Base-by-base conservation (phyloP, 2,888 invertebrate genomes). In the Cloeon dipterum region DNA sequence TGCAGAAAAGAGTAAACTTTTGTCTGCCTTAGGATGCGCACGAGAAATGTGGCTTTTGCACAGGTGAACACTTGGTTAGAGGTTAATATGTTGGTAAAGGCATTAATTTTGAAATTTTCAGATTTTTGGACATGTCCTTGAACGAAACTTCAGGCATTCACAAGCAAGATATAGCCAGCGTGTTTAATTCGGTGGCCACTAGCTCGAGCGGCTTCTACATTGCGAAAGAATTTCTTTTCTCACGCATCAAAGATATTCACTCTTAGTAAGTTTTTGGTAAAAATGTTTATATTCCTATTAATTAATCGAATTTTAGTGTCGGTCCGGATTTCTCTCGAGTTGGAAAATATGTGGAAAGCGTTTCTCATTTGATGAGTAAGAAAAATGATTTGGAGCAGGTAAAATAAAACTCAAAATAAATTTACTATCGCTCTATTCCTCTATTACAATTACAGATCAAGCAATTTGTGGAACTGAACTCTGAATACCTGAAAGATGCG, bases 11-110 rank as follows among this genome's bases (percentile, higher is more conserved):
- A 76, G 75, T 44, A 61, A 75, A 7, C 57, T 91, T 8, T 60
- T 89, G 11, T 66, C 65, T 4, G 76, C 82, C 0, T 59, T 93
- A 11, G 81, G 83, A 0, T 91, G 91, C 49, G 74, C 81, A 0
- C 62, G 72, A 39, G 75, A 86, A 44, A 72, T 76, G 0, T 88
- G 88, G 73, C 62, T 91, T 29, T 57, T 93, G 4, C 68, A 67
- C 49, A 64, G 74, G 65, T 59, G 46, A 33, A n/a, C n/a, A n/a
- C n/a, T n/a, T n/a, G n/a, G n/a, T n/a, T n/a, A n/a, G n/a, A n/a
- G n/a, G n/a, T n/a, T n/a, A n/a, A n/a, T n/a, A n/a, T n/a, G n/a
- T n/a, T n/a, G n/a, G n/a, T n/a, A n/a, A n/a, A n/a, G n/a, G n/a
- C n/a, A n/a, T n/a, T n/a, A n/a, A n/a, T n/a, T n/a, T n/a, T n/a